Evolutionary conservation across 2,797 vertebrate genomes (phyloP).

Genomic region (Danionella dracula): DNA sequence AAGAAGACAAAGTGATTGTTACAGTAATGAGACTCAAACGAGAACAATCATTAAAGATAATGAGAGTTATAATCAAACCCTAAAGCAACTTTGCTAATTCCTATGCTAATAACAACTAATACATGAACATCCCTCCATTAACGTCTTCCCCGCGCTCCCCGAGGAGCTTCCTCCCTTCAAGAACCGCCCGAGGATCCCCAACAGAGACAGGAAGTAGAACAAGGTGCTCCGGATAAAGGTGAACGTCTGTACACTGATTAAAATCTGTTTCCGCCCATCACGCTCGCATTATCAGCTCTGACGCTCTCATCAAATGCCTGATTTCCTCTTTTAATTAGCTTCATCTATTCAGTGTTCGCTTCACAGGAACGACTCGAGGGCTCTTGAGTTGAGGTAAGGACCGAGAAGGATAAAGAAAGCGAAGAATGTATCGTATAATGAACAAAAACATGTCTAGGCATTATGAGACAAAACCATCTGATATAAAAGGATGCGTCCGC

Average conservation of each 20-base stretch:
- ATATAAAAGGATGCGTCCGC: too few relatives aligned
- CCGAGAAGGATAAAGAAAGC: background rate
- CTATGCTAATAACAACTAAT: too few relatives aligned
- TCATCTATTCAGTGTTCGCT: conserved; percentile 41
- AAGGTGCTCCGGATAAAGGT: conserved; percentile 6
- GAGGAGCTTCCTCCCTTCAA: background rate
- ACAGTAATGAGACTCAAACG: too few relatives aligned
- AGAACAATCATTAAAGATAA: too few relatives aligned
- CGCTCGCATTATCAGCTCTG: conserved; percentile 36
- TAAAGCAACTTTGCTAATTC: too few relatives aligned
- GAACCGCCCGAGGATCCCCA: background rate
- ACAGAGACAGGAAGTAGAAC: background rate
- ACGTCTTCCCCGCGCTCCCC: too few relatives aligned
- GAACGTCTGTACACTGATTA: conserved; percentile 40
- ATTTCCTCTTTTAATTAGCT: conserved; percentile 54
- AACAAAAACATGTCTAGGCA: conserved; percentile 6
- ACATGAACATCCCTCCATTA: too few relatives aligned
- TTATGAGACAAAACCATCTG: too few relatives aligned
- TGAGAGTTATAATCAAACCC: too few relatives aligned
- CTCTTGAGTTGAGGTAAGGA: conserved; percentile 14
- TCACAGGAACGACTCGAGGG: conserved; percentile 20
- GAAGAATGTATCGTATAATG: background rate
- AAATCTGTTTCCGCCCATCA: conserved; percentile 41
- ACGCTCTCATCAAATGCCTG: conserved; percentile 36
- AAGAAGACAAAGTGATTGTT: too few relatives aligned